Base-by-base conservation (phyloP, 1,140 invertebrate genomes). In the Drosophila oshimai region DNA sequence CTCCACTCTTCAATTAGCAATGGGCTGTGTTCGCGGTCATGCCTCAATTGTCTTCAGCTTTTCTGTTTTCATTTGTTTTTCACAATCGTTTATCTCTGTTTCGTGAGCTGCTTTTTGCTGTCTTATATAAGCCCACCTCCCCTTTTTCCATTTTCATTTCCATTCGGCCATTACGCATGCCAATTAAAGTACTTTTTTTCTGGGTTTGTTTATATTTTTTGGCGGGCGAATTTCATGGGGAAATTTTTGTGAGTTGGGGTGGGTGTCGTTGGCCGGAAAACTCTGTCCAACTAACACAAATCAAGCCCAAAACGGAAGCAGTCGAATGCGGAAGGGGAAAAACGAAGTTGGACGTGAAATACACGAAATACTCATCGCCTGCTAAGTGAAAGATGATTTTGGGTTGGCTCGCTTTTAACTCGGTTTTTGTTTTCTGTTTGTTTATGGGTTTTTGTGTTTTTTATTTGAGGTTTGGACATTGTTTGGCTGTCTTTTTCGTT, bases 311-410 rank as follows among this genome's bases (percentile, higher is more conserved):
- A 83, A 83, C 74, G 79, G 79, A 83, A 83, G 71, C 54, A 26
- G 13, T 24, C 47, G 55, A 74, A 84, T 60, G 79, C 79, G 79
- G 79, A 83, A 83, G 79, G 44, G 37, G 29, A 46, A 58, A 74
- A 55, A 26, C 26, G 7, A 24, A 62, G 39, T 62, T 60, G 58
- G 58, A 62, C 28, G 22, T 26, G 29, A 53, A 51, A 74, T n/a
- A n/a, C 71, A 70, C 34, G 33, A 80, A 41, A 57, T 78, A 64
- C 61, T 78, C 79, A 78, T 78, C 68, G 71, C 37, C 62, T 44
- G 50, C 29, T 50, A 77, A 77, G 79, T 83, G 68, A 78, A 83
- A 77, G 78, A 81, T 54, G 51, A 37, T 65, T 74, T 55, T 69
- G 49, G 34, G 51, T 67, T 50, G 37, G 26, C 12, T 26, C 31